These are phyloP conservation scores for Coturnix japonica DNA, from an alignment of 2,113 vertebrate species.

Conservation along the genomic window DNA sequence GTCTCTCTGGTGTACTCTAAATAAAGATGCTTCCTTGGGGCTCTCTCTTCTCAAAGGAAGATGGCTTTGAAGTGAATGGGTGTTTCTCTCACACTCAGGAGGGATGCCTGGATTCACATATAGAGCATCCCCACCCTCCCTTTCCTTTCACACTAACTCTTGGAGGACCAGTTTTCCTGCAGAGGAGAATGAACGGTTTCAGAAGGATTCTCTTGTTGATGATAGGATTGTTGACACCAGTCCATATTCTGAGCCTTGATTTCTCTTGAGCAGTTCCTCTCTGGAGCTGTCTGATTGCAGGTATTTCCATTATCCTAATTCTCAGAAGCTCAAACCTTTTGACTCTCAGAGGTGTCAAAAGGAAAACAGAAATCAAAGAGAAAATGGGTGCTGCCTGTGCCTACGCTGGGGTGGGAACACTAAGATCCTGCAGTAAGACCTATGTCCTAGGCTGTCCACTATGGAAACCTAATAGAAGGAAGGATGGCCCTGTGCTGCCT, in stretches of 20 bases:
- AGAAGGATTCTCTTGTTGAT: not conserved
- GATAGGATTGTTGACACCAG: not conserved
- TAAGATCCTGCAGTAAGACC: not conserved
- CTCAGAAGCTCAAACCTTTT: not conserved
- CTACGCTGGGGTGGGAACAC: not conserved
- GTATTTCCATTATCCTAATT: not conserved
- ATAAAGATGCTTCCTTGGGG: not conserved
- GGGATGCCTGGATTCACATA: not conserved
- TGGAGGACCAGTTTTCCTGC: not conserved
- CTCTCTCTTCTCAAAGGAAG: not conserved
- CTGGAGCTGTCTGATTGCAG: not conserved
- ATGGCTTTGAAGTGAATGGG: slow-evolving; percentile 2
- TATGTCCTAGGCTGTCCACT: not conserved
- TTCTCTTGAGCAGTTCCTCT: not conserved
- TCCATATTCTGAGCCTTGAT: not conserved
- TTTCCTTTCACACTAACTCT: not conserved
- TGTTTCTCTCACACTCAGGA: not conserved
- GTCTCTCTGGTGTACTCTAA: not conserved
- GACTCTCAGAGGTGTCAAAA: not conserved
- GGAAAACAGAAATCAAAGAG: not conserved
- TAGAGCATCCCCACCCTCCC: not conserved
- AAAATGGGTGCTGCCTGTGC: not conserved
- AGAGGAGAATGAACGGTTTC: not conserved
- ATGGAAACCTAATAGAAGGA: not conserved
- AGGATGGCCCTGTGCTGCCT: not conserved